Conservation (phyloP, 2,888 invertebrate genomes). For the Zhuqinia jingwanae region DNA sequence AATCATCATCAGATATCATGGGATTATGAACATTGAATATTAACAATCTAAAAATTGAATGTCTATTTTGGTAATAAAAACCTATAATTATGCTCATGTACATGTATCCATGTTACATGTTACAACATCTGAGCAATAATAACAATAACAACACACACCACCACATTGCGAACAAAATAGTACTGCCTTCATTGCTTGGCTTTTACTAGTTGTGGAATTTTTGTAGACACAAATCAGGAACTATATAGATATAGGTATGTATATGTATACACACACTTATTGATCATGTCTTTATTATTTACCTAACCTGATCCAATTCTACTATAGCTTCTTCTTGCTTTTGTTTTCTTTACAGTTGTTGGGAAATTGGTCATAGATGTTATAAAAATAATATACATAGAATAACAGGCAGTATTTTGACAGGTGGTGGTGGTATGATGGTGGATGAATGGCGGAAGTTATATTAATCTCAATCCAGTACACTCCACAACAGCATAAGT, state of each 20-base stretch:
- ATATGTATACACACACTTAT: no score
- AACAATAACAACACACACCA: no score
- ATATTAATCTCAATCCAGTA: background rate
- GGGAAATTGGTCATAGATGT: background rate
- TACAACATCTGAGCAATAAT: no score
- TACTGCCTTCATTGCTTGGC: no score
- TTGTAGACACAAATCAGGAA: no score
- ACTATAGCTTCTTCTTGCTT: no score
- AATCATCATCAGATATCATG: background rate
- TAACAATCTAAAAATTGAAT: constrained; percentile 8
- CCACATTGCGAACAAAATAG: no score
- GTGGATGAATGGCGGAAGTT: constrained; percentile 40
- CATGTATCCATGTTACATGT: background rate
- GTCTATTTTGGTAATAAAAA: constrained; percentile 26
- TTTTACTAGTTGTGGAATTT: no score
- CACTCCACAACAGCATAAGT: no score
- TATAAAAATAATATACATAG: background rate
- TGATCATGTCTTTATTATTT: constrained; percentile 27
- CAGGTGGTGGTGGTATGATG: constrained; percentile 11
- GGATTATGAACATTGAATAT: background rate
- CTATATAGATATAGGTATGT: no score
- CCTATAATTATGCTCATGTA: constrained; percentile 20
- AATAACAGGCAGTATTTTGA: constrained; percentile 1
- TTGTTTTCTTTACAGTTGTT: background rate
- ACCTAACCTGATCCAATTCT: constrained; percentile 5